phyloP scores from a whole-genome alignment of 1,140 invertebrate genomes.

The Xylocopa sonorina region DNA sequence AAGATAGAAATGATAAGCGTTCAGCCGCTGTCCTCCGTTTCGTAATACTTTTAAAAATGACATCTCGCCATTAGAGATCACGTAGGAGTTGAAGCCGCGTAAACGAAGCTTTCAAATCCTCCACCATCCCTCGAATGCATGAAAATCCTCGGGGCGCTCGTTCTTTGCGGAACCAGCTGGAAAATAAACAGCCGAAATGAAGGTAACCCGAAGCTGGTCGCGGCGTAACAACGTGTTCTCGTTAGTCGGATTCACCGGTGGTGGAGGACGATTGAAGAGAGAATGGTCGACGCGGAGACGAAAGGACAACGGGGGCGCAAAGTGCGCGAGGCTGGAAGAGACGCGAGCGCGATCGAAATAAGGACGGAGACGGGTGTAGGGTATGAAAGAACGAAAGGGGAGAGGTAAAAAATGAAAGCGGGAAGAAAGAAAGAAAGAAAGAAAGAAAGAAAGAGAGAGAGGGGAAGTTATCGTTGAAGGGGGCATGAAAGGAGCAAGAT shows the following conservation, averaged over 20 bases:
- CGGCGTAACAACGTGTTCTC: slow-evolving; percentile 27
- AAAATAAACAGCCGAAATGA: slow-evolving; percentile 21
- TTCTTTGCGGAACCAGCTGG: background rate
- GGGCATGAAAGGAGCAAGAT: slow-evolving; percentile 50
- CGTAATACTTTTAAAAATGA: too few relatives aligned
- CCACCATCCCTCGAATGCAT: too few relatives aligned
- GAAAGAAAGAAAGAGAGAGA: background rate
- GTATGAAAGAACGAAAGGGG: background rate
- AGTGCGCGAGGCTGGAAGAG: background rate
- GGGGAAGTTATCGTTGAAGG: slow-evolving; percentile 34
- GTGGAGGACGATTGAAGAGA: too few relatives aligned
- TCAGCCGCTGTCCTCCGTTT: too few relatives aligned
- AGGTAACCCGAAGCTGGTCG: background rate
- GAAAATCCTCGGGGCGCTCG: too few relatives aligned
- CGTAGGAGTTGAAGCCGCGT: too few relatives aligned
- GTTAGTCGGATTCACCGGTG: slow-evolving; percentile 22
- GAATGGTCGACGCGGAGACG: background rate
- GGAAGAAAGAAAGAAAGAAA: background rate
- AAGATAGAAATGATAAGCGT: too few relatives aligned
- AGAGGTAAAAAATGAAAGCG: background rate
- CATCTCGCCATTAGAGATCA: too few relatives aligned
- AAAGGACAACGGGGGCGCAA: slow-evolving; percentile 9
- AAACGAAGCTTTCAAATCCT: too few relatives aligned
- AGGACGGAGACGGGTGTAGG: background rate
- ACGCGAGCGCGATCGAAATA: background rate